phyloP scores from a whole-genome alignment of 1,140 invertebrate species.

The Protaetia brevitarsis region DNA sequence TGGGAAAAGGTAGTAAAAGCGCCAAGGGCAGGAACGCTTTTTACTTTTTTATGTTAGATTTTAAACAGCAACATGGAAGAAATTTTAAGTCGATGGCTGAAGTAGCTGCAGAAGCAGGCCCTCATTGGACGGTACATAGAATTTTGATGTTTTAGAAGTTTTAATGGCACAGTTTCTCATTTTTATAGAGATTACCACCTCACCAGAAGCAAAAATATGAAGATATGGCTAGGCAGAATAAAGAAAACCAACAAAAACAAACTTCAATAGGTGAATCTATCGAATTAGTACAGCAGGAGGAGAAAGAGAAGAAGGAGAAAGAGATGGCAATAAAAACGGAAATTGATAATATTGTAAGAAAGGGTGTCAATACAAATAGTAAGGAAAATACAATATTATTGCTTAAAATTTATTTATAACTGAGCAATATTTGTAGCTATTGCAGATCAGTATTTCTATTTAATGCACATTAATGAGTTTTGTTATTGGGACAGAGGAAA shows the following conservation, averaged over 20 bases:
- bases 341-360: slow-evolving; percentile 3
- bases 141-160: neutral
- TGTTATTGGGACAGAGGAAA: neutral
- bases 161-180: neutral
- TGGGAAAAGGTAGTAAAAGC: neutral
- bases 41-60: slow-evolving; percentile 21
- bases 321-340: neutral
- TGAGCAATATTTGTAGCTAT: slow-evolving; percentile 5
- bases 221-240: slow-evolving; percentile 2
- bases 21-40: neutral
- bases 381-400: neutral
- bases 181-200: neutral
- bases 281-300: neutral
- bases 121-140: slow-evolving; percentile 8
- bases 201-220: slow-evolving; percentile 10
- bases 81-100: slow-evolving; percentile 5
- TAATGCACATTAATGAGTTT: slow-evolving; percentile 23
- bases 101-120: neutral
- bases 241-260: slow-evolving; percentile 5
- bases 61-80: slow-evolving; percentile 2
- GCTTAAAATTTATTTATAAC: neutral
- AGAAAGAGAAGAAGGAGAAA: neutral
- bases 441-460: slow-evolving; percentile 18
- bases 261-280: slow-evolving; percentile 18
- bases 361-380: neutral